Evolutionary conservation across 1,140 invertebrate genomes (phyloP).

Genomic region (Musca domestica): DNA sequence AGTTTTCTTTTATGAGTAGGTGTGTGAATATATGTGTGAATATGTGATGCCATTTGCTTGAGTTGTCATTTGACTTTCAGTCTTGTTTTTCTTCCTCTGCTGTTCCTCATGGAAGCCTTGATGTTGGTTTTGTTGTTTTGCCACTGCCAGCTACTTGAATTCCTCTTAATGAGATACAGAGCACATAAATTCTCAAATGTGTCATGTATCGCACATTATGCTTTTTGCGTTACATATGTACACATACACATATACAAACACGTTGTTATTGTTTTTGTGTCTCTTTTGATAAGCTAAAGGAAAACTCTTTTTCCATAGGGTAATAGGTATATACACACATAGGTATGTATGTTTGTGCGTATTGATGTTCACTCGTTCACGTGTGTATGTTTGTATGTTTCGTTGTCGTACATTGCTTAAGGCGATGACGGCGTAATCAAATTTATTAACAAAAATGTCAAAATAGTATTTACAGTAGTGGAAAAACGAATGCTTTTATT

Average conservation of each 20-base stretch:
- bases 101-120: too few relatives aligned
- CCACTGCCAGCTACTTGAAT: constrained; percentile 8
- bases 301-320: constrained; percentile 12
- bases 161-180: constrained; percentile 50
- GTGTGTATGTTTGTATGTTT: constrained; percentile 19
- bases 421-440: constrained; percentile 33
- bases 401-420: constrained; percentile 24
- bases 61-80: constrained; percentile 5
- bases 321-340: not conserved
- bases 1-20: not conserved
- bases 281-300: constrained; percentile 41
- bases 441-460: constrained; percentile 27
- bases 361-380: not conserved
- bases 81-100: not conserved
- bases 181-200: constrained; percentile 53
- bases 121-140: constrained; percentile 2
- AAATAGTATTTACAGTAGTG: constrained; percentile 8
- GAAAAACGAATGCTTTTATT: too few relatives aligned
- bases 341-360: constrained; percentile 18
- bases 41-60: not conserved
- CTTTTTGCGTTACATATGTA: not conserved
- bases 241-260: not conserved
- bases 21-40: not conserved
- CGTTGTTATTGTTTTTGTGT: constrained; percentile 34
- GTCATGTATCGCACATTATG: constrained; percentile 45